Conservation (phyloP, 2,888 invertebrate genomes). For the Ametastegia equiseti region DNA sequence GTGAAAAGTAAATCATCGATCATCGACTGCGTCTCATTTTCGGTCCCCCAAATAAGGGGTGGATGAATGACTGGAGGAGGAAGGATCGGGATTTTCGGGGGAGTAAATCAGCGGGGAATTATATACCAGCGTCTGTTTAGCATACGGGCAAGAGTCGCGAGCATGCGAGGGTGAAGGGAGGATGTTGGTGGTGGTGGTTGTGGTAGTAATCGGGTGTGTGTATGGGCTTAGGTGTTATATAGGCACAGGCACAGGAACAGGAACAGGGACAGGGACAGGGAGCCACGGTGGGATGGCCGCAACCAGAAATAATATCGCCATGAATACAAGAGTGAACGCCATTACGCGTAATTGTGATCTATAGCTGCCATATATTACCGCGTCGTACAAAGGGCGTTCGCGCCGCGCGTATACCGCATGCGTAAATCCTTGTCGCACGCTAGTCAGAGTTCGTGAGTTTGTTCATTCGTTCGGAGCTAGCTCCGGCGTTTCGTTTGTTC, state of each 20-base stretch:
- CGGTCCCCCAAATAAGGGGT: too few species aligned
- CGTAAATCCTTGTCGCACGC: slow-evolving; percentile 67
- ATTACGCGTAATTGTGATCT: slow-evolving; percentile 75
- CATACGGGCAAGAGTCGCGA: slow-evolving; percentile 64
- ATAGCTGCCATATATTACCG: slow-evolving; percentile 71
- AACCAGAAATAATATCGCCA: slow-evolving; percentile 72
- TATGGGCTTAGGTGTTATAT: too few species aligned
- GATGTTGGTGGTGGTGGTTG: slow-evolving; percentile 49
- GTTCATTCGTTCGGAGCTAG: not conserved
- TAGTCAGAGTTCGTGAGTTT: not conserved
- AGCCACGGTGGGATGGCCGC: slow-evolving; percentile 51
- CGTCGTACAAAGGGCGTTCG: slow-evolving; percentile 70
- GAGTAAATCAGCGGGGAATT: slow-evolving; percentile 69
- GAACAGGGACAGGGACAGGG: not conserved
- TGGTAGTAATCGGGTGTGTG: not conserved
- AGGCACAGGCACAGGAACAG: too few species aligned
- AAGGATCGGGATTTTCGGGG: slow-evolving; percentile 51
- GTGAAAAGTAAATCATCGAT: too few species aligned
- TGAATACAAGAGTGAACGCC: slow-evolving; percentile 72
- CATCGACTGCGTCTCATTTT: too few species aligned
- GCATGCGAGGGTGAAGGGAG: slow-evolving; percentile 23
- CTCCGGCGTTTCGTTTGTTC: slow-evolving; percentile 28
- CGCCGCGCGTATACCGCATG: slow-evolving; percentile 56
- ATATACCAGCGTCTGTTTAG: slow-evolving; percentile 65
- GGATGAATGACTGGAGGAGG: too few species aligned